Evolutionary conservation across 2,888 invertebrate genomes (phyloP), one percentile per base, ranked within the genome.

Genomic region (Blera fallax): DNA sequence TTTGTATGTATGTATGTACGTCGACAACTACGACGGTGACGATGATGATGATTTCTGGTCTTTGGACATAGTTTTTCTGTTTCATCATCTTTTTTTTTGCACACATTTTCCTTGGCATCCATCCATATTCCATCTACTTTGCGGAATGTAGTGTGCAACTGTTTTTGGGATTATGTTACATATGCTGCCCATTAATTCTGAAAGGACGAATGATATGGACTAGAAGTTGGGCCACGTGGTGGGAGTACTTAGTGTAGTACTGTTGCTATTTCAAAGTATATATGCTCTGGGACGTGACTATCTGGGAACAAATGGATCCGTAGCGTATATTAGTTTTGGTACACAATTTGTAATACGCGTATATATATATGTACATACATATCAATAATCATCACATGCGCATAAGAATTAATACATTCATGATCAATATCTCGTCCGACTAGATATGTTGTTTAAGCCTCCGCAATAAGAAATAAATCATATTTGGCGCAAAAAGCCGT

Each of bases 111-210:
- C 29, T 18, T 16, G 18, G 7, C 7, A 27, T 67, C 1, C 48
- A 48, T 48, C 48, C 40, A 40, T n/a, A 7, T 37, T 54, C n/a
- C 14, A 40, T 18, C n/a, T 52, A 24, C 52, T 45, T 29, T 62
- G 62, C 8, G 16, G 29, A 16, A 18, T 34, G 4, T 37, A 37
- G 21, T 16, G 27, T 34, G 65, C 21, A 14, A 58, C 48, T 1
- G n/a, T 27, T 58, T 58, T 24, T 34, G 10, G 37, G 10, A 37
- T 72, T 72, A 24, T 27, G 37, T 60, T 60, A 60, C 72, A 72
- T 72, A n/a, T 72, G 72, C 58, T 34, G 29, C 6, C 37, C 48
- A 72, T 72, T 60, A 72, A 72, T 72, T 29, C 50, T 18, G 21
- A 10, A 56, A 11, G 4, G 18, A 56, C 14, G 27, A 48, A 67